Conservation (phyloP, 2,113 vertebrate species). For the human (Homo sapiens) region GRCh38 chr12:53203501-53204000, state of each 20-base stretch:
- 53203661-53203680: background rate
- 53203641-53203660: background rate
- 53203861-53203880: background rate
- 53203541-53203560: background rate
- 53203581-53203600: background rate
- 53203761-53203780: background rate
- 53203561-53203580: background rate
- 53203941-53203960: background rate
- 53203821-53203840: background rate
- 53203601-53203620: background rate
- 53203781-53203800: background rate
- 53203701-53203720: background rate
- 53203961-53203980: background rate
- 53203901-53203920: background rate
- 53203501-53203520: background rate
- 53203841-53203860: background rate
- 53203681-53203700: background rate
- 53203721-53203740: background rate
- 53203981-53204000: background rate
- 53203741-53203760: background rate
- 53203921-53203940: background rate
- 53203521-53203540: background rate
- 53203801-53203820: background rate
- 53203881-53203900: background rate
- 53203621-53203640: background rate